Base-by-base conservation (phyloP, 1,140 invertebrate species). In the Drosophila kohkoa region DNA sequence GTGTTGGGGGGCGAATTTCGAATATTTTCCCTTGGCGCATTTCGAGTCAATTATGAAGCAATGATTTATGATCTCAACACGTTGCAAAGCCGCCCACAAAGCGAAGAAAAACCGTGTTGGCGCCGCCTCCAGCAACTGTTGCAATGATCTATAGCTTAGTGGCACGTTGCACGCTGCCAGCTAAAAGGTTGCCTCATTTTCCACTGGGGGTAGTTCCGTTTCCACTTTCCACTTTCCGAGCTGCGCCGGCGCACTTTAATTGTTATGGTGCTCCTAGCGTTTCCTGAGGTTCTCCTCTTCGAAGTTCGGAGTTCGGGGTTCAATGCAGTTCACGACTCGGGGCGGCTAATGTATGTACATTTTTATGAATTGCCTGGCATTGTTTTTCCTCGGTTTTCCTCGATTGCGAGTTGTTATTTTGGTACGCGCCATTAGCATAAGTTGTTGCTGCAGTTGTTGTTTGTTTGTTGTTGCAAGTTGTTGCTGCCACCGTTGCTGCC, bases 361-460 rank as follows among this genome's bases (percentile, higher is more conserved):
- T 88, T 88, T 89, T 89, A 88, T 88, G 85, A 89, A 88, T 85
- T 88, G 83, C 71, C 68, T 63, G 60, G 25, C 51, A 10, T 51
- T 70, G 32, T 45, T 52, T 62, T 59, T 38, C 38, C 35, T 48
- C 13, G 28, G 35, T 55, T 35, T 57, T 57, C 51, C 66, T 54
- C 25, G 28, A 30, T 16, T 75, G 57, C 51, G 5, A 30, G 62
- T 71, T 74, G 77, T 76, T 77, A 48, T 74, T 87, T 89, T 88
- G 83, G 83, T 75, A 88, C 83, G 83, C 83, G 83, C 83, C 79
- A 88, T 88, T 88, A 88, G 77, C 83, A 85, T 88, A 75, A 83
- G 81, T 78, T 89, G 66, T 76, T 79, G 38, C 71, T 82, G 63
- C 20, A 25, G 20, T 75, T 81, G 48, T 75, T 64, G 64, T 60